A percentile compares a stretch with the other conserved stretches of the same genome.
Evolutionary conservation across 2,888 invertebrate species (phyloP).

Genomic region (Blera fallax): DNA sequence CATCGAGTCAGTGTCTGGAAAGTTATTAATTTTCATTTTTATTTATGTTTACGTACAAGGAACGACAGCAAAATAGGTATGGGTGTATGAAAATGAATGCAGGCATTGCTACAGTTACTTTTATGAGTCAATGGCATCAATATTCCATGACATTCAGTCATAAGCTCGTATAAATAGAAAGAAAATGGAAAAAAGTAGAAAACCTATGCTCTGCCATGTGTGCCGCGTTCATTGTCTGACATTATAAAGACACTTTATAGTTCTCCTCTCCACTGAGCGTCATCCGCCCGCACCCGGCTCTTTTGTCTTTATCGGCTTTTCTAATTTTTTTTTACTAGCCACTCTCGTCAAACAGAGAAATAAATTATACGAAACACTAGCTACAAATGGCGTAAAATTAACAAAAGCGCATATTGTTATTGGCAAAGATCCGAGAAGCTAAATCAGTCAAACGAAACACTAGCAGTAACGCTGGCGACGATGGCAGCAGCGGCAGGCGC

Average conservation of each 20-base stretch:
- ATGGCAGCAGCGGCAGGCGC: not conserved
- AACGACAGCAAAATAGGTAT: not conserved
- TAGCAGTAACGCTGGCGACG: not conserved
- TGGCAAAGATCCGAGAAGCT: conserved; percentile 52
- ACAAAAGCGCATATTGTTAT: conserved; percentile 63
- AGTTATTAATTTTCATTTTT: not conserved
- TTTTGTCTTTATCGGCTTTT: conserved; percentile 39
- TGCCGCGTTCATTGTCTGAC: not conserved
- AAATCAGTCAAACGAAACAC: conserved; percentile 57
- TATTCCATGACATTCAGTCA: conserved; percentile 53
- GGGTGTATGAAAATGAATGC: conserved; percentile 8
- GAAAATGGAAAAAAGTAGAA: not conserved
- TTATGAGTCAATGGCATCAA: conserved; percentile 54
- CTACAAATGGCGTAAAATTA: conserved; percentile 31
- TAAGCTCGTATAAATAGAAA: conserved; percentile 15
- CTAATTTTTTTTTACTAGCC: not conserved
- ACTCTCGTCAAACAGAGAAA: conserved; percentile 11
- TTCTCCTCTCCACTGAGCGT: not conserved
- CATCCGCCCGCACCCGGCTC: not conserved
- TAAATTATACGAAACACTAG: conserved; percentile 24
- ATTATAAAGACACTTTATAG: not conserved
- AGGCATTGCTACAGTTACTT: conserved; percentile 29
- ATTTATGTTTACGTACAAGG: not conserved
- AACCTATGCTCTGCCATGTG: not conserved
- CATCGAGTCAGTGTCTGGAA: not conserved